These are phyloP conservation scores for Gopherus evgoodei DNA, from an alignment of 2,113 vertebrate species.

Conservation along the genomic window DNA sequence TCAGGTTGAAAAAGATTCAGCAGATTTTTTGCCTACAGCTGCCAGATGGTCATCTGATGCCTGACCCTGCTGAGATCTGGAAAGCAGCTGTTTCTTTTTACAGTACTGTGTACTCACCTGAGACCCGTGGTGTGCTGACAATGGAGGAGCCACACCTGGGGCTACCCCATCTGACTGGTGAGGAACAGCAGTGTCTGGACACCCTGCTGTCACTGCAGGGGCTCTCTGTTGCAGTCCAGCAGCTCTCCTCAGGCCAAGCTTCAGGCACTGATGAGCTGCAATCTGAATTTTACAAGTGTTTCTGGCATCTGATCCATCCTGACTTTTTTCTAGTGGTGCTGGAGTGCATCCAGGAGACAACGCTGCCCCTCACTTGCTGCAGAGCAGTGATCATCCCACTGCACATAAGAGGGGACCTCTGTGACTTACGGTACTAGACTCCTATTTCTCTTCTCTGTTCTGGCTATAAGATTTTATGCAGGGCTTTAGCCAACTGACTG, in stretches of 20 bases:
- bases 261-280: background rate
- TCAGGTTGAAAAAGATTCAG: background rate
- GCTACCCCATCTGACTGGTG: background rate
- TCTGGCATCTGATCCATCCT: background rate
- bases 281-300: background rate
- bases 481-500: too few relatives aligned
- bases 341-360: background rate
- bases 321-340: background rate
- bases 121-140: background rate
- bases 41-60: background rate
- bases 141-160: background rate
- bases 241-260: background rate
- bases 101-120: background rate
- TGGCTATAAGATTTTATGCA: too few relatives aligned
- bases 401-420: too few relatives aligned
- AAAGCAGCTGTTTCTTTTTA: background rate
- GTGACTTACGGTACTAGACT: too few relatives aligned
- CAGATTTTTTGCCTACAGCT: background rate
- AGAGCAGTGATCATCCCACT: too few relatives aligned
- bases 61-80: background rate
- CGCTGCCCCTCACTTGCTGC: background rate
- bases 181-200: background rate
- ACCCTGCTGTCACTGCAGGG: background rate
- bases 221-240: background rate
- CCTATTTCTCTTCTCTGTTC: too few relatives aligned